Evolutionary conservation across 2,888 invertebrate species (phyloP), one percentile per base, ranked within the genome.

Genomic region (Sinhomidia bicolor): DNA sequence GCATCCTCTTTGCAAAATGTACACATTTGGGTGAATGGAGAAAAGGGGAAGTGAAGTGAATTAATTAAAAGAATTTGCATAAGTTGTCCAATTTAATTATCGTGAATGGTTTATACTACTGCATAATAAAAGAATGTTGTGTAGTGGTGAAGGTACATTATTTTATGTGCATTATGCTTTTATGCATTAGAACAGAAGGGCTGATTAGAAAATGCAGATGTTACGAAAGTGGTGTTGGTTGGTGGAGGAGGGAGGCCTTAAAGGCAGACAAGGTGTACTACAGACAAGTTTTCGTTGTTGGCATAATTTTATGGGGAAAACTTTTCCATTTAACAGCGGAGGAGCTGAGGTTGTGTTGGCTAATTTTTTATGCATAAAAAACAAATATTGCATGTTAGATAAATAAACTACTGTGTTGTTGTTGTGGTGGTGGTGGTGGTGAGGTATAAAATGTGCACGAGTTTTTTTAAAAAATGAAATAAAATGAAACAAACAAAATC

Each of bases 21-120:
- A 17, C 23, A 41, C n/a, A 79, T 78, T 41, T 26, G n/a, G 14
- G 44, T 29, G 17, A 32, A 12, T 41, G 23, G 57, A 44, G 62
- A 74, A 71, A 51, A 5, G 71, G 51, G 71, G 29, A 83, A 32
- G 57, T 85, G 23, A 81, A 84, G 71, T 81, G 88, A 90, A 90
- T 90, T 90, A 90, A 90, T 90, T 88, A 90, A 87, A 90, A 90
- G 90, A 90, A 90, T 90, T 90, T 90, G 90, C 90, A 90, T 90
- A 88, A 84, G 62, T 81, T 87, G 71, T 71, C 62, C 81, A n/a
- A 87, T 74, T 87, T 87, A 87, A 87, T 87, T 87, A 80, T 80
- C 74, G 47, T 60, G 81, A 60, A 71, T 71, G 74, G 79, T 41
- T 54, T 47, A 29, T 44, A 44, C 36, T 44, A 44, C 9, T 41